phyloP scores from a whole-genome alignment of 2,797 vertebrate genomes.

The Chaetodon trifasciatus region DNA sequence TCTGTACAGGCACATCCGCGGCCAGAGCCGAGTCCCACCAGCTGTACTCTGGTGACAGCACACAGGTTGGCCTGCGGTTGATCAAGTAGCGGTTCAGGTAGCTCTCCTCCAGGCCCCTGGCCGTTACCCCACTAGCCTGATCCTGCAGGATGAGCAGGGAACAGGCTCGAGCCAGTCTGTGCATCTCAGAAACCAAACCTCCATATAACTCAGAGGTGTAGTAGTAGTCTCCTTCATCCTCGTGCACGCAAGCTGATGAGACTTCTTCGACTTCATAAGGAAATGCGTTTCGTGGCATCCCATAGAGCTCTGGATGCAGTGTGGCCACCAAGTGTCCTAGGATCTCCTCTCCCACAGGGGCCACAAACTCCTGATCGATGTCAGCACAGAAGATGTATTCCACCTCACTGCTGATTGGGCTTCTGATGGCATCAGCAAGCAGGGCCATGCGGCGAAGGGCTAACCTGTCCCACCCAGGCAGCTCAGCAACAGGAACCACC shows the following conservation, averaged over 20 bases:
- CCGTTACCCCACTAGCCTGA: constrained; percentile 66
- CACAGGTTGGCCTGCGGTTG: constrained; percentile 79
- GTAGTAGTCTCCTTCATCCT: constrained; percentile 83
- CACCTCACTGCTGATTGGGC: constrained; percentile 71
- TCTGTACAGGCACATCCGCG: constrained; percentile 68
- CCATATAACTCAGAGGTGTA: constrained; percentile 87
- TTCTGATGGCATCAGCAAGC: constrained; percentile 73
- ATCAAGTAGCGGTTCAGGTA: constrained; percentile 87
- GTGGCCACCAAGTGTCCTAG: constrained; percentile 83
- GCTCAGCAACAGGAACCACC: constrained; percentile 76
- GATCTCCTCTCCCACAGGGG: constrained; percentile 84
- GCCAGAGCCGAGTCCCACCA: constrained; percentile 82
- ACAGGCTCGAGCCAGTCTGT: constrained; percentile 76
- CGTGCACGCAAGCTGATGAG: constrained; percentile 71
- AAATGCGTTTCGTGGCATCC: constrained; percentile 53
- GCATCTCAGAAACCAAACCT: constrained; percentile 79
- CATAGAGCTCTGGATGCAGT: constrained; percentile 82
- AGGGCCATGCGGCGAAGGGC: constrained; percentile 76
- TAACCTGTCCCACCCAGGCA: constrained; percentile 78
- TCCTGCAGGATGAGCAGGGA: constrained; percentile 80
- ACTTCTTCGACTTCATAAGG: constrained; percentile 64
- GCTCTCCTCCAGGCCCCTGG: constrained; percentile 81
- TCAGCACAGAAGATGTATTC: constrained; percentile 86
- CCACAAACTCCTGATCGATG: constrained; percentile 83
- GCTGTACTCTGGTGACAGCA: constrained; percentile 89